A percentile compares a stretch with the other conserved stretches of the same genome.
Conservation (phyloP, 2,797 vertebrate species). For the Thunnus albacares region DNA sequence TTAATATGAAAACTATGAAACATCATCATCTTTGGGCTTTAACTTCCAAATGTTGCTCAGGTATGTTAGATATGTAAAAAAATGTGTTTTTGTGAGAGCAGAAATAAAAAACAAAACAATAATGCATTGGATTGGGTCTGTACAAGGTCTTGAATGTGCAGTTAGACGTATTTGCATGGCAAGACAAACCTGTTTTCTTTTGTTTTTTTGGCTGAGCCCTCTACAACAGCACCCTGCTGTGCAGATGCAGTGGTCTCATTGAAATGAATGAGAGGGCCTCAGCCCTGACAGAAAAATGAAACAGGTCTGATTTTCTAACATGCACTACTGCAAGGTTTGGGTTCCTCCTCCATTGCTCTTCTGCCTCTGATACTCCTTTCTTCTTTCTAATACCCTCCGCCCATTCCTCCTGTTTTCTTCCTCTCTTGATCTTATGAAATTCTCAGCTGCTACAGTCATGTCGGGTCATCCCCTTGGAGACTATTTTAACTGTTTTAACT, state of each 20-base stretch:
- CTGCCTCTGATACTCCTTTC: conserved; percentile 3
- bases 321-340: conserved; percentile 17
- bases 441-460: conserved; percentile 59
- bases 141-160: not conserved
- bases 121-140: not conserved
- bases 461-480: conserved; percentile 44
- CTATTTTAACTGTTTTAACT: conserved; percentile 42
- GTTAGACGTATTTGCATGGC: conserved; percentile 3
- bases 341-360: not conserved
- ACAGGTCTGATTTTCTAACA: not conserved
- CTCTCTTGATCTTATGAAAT: conserved; percentile 53
- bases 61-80: not conserved
- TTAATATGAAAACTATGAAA: not conserved
- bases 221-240: not conserved
- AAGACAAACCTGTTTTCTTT: not conserved
- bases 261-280: not conserved
- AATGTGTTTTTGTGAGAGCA: not conserved
- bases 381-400: not conserved
- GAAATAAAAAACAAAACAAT: not conserved
- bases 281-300: not conserved
- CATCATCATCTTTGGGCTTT: not conserved
- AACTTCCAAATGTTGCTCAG: not conserved
- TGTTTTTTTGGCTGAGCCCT: not conserved
- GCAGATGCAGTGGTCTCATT: not conserved
- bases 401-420: conserved; percentile 19